Percentiles rank a stretch among this genome's conserved stretches.
Evolutionary conservation across 2,797 vertebrate species (phyloP).

Genomic region (Hybognathus amarus): DNA sequence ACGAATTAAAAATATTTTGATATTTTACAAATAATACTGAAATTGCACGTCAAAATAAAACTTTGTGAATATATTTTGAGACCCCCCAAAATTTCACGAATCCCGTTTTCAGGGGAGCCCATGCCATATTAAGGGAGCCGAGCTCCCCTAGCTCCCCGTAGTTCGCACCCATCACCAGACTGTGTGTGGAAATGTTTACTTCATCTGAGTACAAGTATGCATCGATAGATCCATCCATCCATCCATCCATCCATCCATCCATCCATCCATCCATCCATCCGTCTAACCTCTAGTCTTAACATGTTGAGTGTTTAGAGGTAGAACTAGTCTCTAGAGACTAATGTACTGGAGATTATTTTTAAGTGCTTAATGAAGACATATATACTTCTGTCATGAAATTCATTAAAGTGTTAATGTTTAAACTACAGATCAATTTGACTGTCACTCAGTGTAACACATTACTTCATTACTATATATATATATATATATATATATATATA

Average conservation of each 20-base stretch:
- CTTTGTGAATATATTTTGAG: too few species aligned
- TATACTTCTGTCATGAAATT: constrained; percentile 45
- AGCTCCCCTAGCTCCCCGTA: too few species aligned
- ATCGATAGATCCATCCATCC: not conserved
- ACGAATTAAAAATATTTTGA: too few species aligned
- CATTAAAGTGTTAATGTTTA: constrained; percentile 46
- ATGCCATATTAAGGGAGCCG: too few species aligned
- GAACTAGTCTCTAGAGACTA: constrained; percentile 35
- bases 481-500: too few species aligned
- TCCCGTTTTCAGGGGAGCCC: too few species aligned
- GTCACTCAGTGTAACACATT: not conserved
- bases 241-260: not conserved
- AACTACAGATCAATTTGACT: constrained; percentile 33
- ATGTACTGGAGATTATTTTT: constrained; percentile 38
- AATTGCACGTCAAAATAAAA: too few species aligned
- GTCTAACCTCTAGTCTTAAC: not conserved
- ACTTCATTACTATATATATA: too few species aligned
- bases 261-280: not conserved
- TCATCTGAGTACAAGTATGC: constrained; percentile 54
- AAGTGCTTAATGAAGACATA: constrained; percentile 52
- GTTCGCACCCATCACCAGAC: too few species aligned
- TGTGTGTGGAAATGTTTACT: constrained; percentile 39
- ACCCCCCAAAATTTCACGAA: too few species aligned
- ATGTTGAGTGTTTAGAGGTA: constrained; percentile 9
- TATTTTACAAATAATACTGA: too few species aligned